Conservation (phyloP, 2,113 vertebrate species). For the Pluvianellus socialis region DNA sequence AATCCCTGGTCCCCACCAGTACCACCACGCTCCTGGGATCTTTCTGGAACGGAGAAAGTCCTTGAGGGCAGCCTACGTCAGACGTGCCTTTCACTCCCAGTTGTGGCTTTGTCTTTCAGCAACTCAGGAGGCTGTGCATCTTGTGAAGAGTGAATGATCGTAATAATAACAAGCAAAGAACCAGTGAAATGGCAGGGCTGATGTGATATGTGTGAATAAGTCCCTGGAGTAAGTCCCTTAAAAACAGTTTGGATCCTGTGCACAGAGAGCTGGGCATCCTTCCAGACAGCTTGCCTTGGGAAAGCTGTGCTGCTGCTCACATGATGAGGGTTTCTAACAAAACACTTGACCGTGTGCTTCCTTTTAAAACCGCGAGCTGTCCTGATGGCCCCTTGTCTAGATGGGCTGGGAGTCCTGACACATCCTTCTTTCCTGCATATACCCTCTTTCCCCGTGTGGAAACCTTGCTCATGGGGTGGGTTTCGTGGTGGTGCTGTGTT, state of each 20-base stretch:
- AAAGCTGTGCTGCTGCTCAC: background rate
- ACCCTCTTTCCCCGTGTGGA: background rate
- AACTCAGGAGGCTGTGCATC: background rate
- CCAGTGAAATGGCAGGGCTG: background rate
- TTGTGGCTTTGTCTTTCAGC: background rate
- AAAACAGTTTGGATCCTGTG: background rate
- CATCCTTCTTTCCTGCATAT: background rate
- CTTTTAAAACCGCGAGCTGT: background rate
- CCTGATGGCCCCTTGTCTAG: background rate
- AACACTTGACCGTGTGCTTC: background rate
- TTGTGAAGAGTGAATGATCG: accelerated
- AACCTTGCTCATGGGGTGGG: background rate
- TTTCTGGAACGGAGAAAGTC: background rate
- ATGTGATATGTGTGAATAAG: background rate
- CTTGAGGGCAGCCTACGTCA: background rate
- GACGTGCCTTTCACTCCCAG: accelerated
- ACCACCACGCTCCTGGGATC: background rate
- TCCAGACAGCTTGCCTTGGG: background rate
- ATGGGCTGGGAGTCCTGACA: background rate
- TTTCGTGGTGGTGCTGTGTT: accelerated
- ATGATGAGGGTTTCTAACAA: background rate
- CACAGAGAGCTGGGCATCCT: background rate
- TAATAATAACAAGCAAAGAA: background rate
- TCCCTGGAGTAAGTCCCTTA: background rate
- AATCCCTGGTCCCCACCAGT: background rate